Evolutionary conservation across 1,140 invertebrate genomes (phyloP).

Genomic region (Heliconius hermathena): DNA sequence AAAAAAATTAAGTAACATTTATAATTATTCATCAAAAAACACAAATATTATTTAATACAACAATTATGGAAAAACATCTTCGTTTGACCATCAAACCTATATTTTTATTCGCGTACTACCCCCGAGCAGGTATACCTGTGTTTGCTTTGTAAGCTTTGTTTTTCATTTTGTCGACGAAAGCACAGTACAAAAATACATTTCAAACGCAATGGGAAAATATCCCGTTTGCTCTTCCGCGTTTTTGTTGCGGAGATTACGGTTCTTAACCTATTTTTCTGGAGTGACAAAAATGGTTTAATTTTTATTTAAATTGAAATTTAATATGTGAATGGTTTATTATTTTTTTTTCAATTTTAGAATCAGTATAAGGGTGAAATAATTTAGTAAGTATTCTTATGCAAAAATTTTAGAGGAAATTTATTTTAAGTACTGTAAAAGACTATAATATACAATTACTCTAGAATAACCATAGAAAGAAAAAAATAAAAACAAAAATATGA

Average conservation of each 20-base stretch:
- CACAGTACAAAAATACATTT: conserved; percentile 27
- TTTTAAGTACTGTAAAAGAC: too few species aligned
- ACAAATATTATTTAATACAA: neutral
- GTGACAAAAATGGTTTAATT: neutral
- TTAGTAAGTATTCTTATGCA: too few species aligned
- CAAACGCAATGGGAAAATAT: conserved; percentile 25
- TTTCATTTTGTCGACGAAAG: conserved; percentile 25
- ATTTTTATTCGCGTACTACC: conserved; percentile 24
- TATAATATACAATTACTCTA: too few species aligned
- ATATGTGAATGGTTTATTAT: too few species aligned
- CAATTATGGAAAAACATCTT: neutral
- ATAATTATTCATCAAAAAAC: neutral
- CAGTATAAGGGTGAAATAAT: too few species aligned
- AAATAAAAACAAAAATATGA: too few species aligned
- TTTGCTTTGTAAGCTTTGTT: conserved; percentile 33
- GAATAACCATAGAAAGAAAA: too few species aligned
- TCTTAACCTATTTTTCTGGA: conserved; percentile 20
- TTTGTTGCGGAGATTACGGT: conserved; percentile 23
- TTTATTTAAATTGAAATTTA: neutral
- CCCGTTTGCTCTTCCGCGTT: conserved; percentile 10
- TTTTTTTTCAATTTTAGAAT: too few species aligned
- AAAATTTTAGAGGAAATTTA: too few species aligned
- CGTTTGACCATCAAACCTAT: neutral
- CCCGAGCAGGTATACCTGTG: conserved; percentile 25
- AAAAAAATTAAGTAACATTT: neutral